Conservation (phyloP, 1,140 invertebrate species). For the Hylaeus anthracinus region DNA sequence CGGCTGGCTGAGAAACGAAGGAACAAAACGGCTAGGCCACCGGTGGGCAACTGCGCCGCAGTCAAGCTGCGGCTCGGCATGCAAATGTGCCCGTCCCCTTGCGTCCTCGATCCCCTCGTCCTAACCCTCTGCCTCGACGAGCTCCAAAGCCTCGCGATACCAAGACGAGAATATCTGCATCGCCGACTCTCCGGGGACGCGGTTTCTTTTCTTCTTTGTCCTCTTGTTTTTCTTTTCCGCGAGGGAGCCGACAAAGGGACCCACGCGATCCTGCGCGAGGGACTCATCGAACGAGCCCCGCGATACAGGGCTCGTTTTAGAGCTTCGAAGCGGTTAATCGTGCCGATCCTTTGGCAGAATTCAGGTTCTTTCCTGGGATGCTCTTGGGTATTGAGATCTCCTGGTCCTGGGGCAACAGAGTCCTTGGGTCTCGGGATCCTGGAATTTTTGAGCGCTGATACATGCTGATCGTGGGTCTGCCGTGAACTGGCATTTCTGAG, state of each 20-base stretch:
- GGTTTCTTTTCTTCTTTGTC: conserved; percentile 47
- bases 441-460: no score
- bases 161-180: conserved; percentile 41
- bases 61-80: conserved; percentile 58
- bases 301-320: neutral
- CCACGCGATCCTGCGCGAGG: conserved; percentile 12
- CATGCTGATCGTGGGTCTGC: no score
- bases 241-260: conserved; percentile 37
- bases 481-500: no score
- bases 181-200: conserved; percentile 41
- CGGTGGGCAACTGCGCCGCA: conserved; percentile 57
- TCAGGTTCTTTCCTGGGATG: no score
- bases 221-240: conserved; percentile 32
- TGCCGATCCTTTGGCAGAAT: neutral
- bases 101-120: neutral
- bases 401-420: no score
- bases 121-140: neutral
- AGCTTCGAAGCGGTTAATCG: neutral
- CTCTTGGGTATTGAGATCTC: no score
- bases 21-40: conserved; percentile 62
- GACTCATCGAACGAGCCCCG: conserved; percentile 18
- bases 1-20: conserved; percentile 55
- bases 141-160: conserved; percentile 35
- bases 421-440: no score
- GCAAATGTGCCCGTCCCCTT: conserved; percentile 59